phyloP scores from a whole-genome alignment of 35 echinoderm and acorn worm species.

The Antedon bifida region DNA sequence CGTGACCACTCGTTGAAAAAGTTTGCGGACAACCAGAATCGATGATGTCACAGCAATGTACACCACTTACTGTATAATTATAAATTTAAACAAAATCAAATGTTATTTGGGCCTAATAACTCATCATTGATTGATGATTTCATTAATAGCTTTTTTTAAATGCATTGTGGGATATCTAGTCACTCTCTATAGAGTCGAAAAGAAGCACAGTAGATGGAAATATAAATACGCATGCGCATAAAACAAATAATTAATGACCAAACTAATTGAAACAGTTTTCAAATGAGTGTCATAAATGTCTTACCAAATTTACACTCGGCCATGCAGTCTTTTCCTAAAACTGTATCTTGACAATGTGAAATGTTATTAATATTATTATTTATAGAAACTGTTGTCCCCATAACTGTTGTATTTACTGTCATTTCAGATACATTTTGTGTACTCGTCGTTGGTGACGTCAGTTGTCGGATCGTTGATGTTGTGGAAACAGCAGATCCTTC shows the following conservation, averaged over 20 bases:
- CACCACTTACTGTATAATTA: background rate
- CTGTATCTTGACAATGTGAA: background rate
- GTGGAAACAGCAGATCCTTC: background rate
- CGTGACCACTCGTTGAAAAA: background rate
- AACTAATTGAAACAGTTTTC: no score
- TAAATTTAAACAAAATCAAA: no score
- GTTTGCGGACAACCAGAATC: background rate
- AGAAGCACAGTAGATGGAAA: no score
- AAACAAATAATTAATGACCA: no score
- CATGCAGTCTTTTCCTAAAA: background rate
- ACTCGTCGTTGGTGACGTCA: background rate
- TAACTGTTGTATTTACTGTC: background rate
- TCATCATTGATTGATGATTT: no score
- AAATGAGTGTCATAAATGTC: no score
- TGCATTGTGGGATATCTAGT: no score
- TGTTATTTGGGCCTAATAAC: no score
- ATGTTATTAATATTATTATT: background rate
- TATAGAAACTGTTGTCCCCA: background rate
- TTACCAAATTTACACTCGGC: no score
- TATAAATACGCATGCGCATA: no score
- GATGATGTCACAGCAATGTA: background rate
- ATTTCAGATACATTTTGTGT: background rate
- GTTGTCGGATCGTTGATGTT: background rate
- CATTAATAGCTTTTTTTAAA: no score
- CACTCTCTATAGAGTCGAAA: no score